A percentile compares a stretch with the other conserved stretches of the same genome.
Conservation (phyloP, 92 coral and sea anemone species). For the Epizoanthus stellaris region DNA sequence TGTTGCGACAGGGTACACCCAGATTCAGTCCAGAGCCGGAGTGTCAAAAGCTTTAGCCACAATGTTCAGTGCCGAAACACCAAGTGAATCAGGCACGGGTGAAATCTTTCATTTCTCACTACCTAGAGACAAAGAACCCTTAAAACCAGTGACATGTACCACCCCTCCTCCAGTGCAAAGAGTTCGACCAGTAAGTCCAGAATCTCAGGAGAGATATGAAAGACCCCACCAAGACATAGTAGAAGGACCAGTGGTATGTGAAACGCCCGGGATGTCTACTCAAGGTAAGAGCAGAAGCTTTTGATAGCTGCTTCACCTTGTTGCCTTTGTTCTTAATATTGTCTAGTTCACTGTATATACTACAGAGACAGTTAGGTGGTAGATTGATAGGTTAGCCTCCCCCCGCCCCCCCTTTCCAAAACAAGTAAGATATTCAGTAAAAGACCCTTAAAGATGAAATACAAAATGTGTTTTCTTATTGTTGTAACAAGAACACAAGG, state of each 20-base stretch:
- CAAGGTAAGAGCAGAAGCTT: constrained; percentile 60
- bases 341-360: neutral
- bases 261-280: constrained; percentile 78
- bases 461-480: too few species aligned
- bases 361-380: too few species aligned
- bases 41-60: constrained; percentile 52
- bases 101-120: constrained; percentile 84
- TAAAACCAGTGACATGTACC: constrained; percentile 71
- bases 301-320: too few species aligned
- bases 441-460: too few species aligned
- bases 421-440: too few species aligned
- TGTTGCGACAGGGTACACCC: constrained; percentile 3
- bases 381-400: too few species aligned
- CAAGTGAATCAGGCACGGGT: constrained; percentile 76
- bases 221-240: constrained; percentile 11
- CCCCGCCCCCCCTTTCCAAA: too few species aligned
- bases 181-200: constrained; percentile 46
- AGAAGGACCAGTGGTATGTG: constrained; percentile 59
- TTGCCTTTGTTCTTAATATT: neutral
- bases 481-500: too few species aligned
- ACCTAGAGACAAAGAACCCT: constrained; percentile 71
- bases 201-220: constrained; percentile 49
- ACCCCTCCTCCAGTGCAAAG: constrained; percentile 80
- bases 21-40: constrained; percentile 25
- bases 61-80: constrained; percentile 69